These are phyloP conservation scores for Cheilosia vulpina DNA, from an alignment of 2,888 invertebrate genomes.

Conservation along the genomic window DNA sequence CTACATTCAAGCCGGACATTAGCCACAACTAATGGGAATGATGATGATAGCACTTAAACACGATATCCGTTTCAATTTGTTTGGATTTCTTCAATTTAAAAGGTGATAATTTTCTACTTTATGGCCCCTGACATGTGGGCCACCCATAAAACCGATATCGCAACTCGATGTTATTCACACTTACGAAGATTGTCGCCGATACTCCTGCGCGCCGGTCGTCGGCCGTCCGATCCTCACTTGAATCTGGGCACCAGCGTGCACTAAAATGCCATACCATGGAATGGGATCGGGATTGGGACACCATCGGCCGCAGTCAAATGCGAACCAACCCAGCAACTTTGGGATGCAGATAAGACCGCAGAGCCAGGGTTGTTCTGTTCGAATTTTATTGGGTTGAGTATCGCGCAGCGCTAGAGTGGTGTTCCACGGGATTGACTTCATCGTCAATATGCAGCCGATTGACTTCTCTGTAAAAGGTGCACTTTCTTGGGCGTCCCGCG, in stretches of 20 bases:
- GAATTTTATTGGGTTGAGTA: conserved; percentile 70
- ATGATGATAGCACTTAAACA: conserved; percentile 84
- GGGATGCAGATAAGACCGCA: conserved; percentile 68
- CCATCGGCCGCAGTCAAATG: conserved; percentile 68
- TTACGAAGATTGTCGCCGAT: conserved; percentile 75
- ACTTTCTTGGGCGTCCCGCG: conserved; percentile 35
- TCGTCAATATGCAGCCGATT: conserved; percentile 69
- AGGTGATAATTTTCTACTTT: conserved; percentile 84
- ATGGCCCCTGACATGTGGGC: conserved; percentile 84
- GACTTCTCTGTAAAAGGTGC: conserved; percentile 74
- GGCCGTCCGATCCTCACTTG: conserved; percentile 13
- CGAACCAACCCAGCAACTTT: conserved; percentile 76
- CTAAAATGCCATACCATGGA: conserved; percentile 76
- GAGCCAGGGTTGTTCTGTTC: conserved; percentile 59
- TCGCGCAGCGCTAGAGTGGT: conserved; percentile 49
- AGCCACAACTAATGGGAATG: conserved; percentile 81
- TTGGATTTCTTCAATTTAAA: conserved; percentile 84
- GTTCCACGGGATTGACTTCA: conserved; percentile 68
- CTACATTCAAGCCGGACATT: conserved; percentile 71
- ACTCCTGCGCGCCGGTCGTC: conserved; percentile 65
- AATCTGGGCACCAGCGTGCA: conserved; percentile 70
- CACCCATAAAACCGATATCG: conserved; percentile 83
- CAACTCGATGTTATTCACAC: conserved; percentile 75
- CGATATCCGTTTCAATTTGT: conserved; percentile 84
- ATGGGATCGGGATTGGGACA: conserved; percentile 71